Conservation (phyloP, 2,888 invertebrate genomes). For the Agrochola lychnidis region DNA sequence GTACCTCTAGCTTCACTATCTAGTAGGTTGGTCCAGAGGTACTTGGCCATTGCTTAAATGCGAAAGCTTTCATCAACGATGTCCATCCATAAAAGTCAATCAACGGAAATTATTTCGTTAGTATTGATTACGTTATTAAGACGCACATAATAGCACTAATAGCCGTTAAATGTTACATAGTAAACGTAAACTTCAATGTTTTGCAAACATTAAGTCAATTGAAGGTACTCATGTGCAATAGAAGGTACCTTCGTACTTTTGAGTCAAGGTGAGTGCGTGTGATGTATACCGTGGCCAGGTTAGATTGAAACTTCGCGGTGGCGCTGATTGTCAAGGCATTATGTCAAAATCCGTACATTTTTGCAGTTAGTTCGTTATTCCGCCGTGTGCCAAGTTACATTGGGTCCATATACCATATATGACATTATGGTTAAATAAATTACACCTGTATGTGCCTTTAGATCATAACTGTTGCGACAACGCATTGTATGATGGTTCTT, state of each 20-base stretch:
- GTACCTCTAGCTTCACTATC: neutral
- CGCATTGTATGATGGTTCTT: constrained; percentile 56
- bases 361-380: constrained; percentile 5
- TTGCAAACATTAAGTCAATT: constrained; percentile 63
- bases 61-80: constrained; percentile 41
- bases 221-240: constrained; percentile 67
- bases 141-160: constrained; percentile 57
- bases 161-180: constrained; percentile 58
- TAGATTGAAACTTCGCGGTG: constrained; percentile 28
- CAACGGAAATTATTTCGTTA: constrained; percentile 54
- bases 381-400: neutral
- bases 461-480: constrained; percentile 71
- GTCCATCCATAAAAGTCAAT: constrained; percentile 59
- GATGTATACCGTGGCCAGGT: constrained; percentile 47
- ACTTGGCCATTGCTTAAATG: constrained; percentile 35
- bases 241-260: constrained; percentile 67
- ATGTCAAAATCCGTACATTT: neutral
- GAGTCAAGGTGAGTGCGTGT: constrained; percentile 77
- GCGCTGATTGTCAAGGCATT: constrained; percentile 13
- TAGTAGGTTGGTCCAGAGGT: neutral
- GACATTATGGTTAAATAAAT: constrained; percentile 80
- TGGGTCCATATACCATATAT: constrained; percentile 56
- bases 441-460: constrained; percentile 74
- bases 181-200: constrained; percentile 58
- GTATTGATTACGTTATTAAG: constrained; percentile 54